A percentile compares a stretch with the other conserved stretches of the same genome.
Evolutionary conservation across 2,113 vertebrate genomes (phyloP).

Genomic region (Seriola rivoliana): DNA sequence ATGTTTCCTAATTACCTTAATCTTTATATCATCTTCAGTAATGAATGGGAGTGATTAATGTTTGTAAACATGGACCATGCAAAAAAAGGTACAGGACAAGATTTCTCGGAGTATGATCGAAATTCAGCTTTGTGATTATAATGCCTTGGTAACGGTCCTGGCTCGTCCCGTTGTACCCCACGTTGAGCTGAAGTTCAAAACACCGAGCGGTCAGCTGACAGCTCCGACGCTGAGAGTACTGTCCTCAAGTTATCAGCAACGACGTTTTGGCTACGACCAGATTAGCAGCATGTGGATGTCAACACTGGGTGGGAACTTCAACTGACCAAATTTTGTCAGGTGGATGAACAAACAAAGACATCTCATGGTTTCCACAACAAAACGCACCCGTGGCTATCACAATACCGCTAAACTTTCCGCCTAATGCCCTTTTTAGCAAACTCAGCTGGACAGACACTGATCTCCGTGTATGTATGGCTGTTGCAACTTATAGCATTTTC

Average conservation of each 20-base stretch:
- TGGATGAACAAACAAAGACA: conserved; percentile 36
- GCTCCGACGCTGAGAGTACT: conserved; percentile 48
- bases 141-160: neutral
- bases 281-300: conserved; percentile 8
- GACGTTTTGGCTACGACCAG: conserved; percentile 34
- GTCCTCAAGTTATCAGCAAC: conserved; percentile 11
- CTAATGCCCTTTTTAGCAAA: conserved; percentile 38
- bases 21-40: too few species aligned
- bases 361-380: conserved; percentile 57
- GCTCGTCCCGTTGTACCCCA: conserved; percentile 1
- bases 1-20: too few species aligned
- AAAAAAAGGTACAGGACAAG: neutral
- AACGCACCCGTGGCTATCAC: conserved; percentile 10
- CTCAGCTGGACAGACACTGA: conserved; percentile 18
- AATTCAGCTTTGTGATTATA: neutral
- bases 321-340: neutral
- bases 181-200: conserved; percentile 43
- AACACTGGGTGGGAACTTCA: conserved; percentile 33
- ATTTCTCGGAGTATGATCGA: neutral
- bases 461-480: neutral
- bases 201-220: conserved; percentile 73
- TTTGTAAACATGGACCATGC: neutral
- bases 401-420: conserved; percentile 73
- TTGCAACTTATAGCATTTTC: neutral
- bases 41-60: neutral